Conservation (phyloP, 2,888 invertebrate genomes). For the Meteorus colon region DNA sequence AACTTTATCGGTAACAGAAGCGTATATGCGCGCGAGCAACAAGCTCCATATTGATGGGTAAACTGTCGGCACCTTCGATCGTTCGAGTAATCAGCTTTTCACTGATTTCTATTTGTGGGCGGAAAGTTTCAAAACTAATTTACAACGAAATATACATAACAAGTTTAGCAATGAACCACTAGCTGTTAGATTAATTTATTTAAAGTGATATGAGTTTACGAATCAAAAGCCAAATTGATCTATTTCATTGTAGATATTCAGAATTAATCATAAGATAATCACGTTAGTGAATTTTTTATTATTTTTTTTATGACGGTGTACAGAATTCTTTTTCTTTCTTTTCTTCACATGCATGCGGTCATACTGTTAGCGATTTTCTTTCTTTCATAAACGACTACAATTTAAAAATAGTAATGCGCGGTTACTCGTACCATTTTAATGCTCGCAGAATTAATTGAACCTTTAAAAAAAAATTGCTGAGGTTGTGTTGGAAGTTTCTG, state of each 20-base stretch:
- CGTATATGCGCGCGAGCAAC: not conserved
- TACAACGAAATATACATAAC: not conserved
- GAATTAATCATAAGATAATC: not conserved
- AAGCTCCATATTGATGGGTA: constrained; percentile 24
- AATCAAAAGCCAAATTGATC: not conserved
- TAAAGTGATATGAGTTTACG: not conserved
- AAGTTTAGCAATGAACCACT: constrained; percentile 12
- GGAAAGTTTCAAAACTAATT: constrained; percentile 8
- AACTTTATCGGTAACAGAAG: constrained; percentile 11
- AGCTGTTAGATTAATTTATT: not conserved
- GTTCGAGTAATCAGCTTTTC: constrained; percentile 2
- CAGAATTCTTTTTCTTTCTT: not conserved
- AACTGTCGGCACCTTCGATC: constrained; percentile 17
- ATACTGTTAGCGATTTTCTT: not conserved
- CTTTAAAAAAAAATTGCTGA: not conserved
- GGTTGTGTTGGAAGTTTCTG: not conserved
- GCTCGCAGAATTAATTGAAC: not conserved
- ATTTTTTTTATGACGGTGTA: not conserved
- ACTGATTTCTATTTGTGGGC: not conserved
- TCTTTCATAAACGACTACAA: not conserved
- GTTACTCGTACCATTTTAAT: not conserved
- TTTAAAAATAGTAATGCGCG: not conserved
- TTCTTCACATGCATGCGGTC: not conserved
- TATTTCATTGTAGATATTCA: too few species aligned
- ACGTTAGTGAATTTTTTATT: not conserved